Evolutionary conservation across 2,888 invertebrate species (phyloP), one percentile per base, ranked within the genome.

Genomic region (Dione juno): DNA sequence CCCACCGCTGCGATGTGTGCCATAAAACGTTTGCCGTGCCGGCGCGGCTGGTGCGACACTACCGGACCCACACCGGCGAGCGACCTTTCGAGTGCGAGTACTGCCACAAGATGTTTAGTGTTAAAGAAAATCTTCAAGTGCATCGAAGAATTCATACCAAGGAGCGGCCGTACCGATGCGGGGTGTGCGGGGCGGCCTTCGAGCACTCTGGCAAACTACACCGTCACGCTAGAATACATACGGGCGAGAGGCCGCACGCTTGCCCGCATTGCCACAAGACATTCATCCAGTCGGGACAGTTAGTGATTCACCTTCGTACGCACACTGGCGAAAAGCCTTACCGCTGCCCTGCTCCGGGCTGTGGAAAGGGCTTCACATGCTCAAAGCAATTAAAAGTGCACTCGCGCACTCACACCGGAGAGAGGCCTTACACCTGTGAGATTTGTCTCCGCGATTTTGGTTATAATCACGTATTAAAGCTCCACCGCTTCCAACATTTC

Each of bases 381-480:
- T 97, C 97, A 75, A 98, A 98, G 84, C 98, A 98, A 86, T 93
- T 98, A 16, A 98, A 98, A 87, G 98, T 98, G 43, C 98, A 98
- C 86, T 97, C 97, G 40, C 95, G 98, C 50, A 98, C 98, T 1
- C 98, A 98, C 83, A 98, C 98, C 0, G 98, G 98, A 1, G 98
- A 98, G 82, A 96, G 98, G 77, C 98, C 98, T 0, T 98, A 98
- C 82, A 96, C 97, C 64, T 98, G 98, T 87, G 97, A 98, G 84
- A 97, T 98, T 76, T 98, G 98, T 82, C 96, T 97, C 73, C 97
- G 98, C 76, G 96, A 97, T 67, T 98, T 98, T 83, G 98, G 98
- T 10, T 98, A 98, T 88, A 98, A 98, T 84, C 98, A 98, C 85
- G 98, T 98, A 6, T 90, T 98, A 71, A 98, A 98, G 87, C 90